Evolutionary conservation across 2,888 invertebrate genomes (phyloP).

Genomic region (Drosophila bunnanda): DNA sequence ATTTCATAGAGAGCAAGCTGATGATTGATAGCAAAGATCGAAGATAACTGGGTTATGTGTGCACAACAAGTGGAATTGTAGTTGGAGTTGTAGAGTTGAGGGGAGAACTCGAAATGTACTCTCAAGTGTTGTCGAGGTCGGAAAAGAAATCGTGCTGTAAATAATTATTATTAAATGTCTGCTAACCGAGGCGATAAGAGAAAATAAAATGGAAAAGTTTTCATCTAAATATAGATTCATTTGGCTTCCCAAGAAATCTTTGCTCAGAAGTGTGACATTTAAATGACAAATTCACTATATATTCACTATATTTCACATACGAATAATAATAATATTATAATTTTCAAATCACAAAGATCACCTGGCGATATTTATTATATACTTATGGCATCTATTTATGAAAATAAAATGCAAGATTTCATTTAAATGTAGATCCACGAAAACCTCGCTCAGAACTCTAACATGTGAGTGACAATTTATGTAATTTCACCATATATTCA

Average conservation of each 20-base stretch:
- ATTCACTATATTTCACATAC: slow-evolving; percentile 11
- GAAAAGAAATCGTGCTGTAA: slow-evolving; percentile 18
- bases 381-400: no score
- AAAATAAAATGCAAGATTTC: no score
- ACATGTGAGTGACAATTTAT: slow-evolving; percentile 14
- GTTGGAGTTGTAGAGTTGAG: not conserved
- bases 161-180: slow-evolving; percentile 1
- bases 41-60: slow-evolving; percentile 37
- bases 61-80: not conserved
- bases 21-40: slow-evolving; percentile 13
- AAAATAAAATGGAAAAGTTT: slow-evolving; percentile 17
- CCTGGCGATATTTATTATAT: slow-evolving; percentile 25
- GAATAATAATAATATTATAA: no score
- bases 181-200: slow-evolving; percentile 4
- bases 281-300: slow-evolving; percentile 11
- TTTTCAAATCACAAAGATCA: slow-evolving; percentile 19
- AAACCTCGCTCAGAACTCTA: slow-evolving; percentile 20
- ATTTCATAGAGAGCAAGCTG: not conserved
- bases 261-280: slow-evolving; percentile 14
- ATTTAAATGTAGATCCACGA: no score
- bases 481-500: slow-evolving; percentile 15
- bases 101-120: slow-evolving; percentile 10
- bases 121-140: slow-evolving; percentile 21
- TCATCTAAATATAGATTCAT: not conserved
- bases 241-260: slow-evolving; percentile 20